Evolutionary conservation across 1,140 invertebrate genomes (phyloP), one percentile per base, ranked within the genome.

Genomic region (Solenopsis fugax): DNA sequence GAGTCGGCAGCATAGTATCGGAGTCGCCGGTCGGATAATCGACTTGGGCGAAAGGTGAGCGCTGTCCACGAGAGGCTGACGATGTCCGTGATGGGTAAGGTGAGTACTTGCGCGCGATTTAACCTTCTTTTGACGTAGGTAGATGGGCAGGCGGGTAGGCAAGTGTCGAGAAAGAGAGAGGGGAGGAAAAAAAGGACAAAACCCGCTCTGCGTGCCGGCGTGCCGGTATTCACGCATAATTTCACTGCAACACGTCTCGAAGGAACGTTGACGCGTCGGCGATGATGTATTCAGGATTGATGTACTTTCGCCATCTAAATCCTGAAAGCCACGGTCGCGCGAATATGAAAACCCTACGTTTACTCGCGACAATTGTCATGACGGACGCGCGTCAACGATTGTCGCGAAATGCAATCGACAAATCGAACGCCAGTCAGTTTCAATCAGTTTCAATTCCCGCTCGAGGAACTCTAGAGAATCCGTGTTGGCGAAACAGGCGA

Each of bases 81-180:
- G 90, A 95, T 95, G 95, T 95, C 95, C 88, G 95, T 95, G 60
- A 95, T 95, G 93, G 94, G 95, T 69, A 95, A 95, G 93, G 95
- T 95, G 71, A 94, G 93, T 90, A 29, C 7, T 69, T 78, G 12
- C n/a, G 13, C 10, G 41, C 16, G 16, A 84, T 84, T 90, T 89
- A 87, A 72, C 41, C 81, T 58, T 72, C 18, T 64, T 16, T 50
- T 34, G 16, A 1, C 6, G n/a, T 13, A 73, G 29, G 10, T 45
- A 5, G 12, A 16, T 41, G 7, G 29, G 10, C 4, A 10, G 18
- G n/a, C 34, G 56, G 6, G 16, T 45, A 24, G 60, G 29, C 60
- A 13, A 77, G 41, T 48, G 41, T 24, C 45, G 76, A 13, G 7
- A 48, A 1, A 67, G n/a, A 41, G 4, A 29, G n/a, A 34, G 10